These are phyloP conservation scores for Trididemnum nubilum DNA, from an alignment of 23 tunicate genomes.

Conservation along the genomic window DNA sequence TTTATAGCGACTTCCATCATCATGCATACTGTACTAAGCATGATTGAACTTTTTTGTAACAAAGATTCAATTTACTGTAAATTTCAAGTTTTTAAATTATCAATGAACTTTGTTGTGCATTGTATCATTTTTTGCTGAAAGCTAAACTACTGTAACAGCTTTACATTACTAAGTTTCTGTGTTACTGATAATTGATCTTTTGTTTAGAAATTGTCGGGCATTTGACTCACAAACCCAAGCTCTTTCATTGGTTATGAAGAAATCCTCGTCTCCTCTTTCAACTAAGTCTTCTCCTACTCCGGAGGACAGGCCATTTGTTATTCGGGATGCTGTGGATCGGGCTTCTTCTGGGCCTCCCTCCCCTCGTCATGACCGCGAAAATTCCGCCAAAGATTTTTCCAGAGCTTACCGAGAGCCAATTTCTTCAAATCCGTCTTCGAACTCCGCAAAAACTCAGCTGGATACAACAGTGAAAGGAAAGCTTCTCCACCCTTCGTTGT, in stretches of 20 bases:
- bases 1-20: no score
- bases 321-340: background rate
- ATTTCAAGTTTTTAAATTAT: no score
- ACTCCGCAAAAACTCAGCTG: background rate
- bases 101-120: no score
- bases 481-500: conserved; percentile 5
- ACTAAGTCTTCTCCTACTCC: conserved; percentile 1
- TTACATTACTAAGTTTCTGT: no score
- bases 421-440: background rate
- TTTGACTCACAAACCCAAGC: conserved; percentile 17
- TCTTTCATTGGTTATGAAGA: background rate
- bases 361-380: background rate
- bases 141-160: no score
- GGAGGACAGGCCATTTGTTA: background rate
- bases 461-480: background rate
- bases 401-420: background rate
- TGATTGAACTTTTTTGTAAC: no score
- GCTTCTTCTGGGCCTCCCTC: background rate
- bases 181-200: no score
- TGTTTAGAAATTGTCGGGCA: no score
- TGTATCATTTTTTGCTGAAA: no score
- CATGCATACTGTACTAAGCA: no score
- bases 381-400: background rate
- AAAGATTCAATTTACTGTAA: no score
- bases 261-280: background rate